phyloP scores from a whole-genome alignment of 2,888 invertebrate genomes.

The Allacma fusca region DNA sequence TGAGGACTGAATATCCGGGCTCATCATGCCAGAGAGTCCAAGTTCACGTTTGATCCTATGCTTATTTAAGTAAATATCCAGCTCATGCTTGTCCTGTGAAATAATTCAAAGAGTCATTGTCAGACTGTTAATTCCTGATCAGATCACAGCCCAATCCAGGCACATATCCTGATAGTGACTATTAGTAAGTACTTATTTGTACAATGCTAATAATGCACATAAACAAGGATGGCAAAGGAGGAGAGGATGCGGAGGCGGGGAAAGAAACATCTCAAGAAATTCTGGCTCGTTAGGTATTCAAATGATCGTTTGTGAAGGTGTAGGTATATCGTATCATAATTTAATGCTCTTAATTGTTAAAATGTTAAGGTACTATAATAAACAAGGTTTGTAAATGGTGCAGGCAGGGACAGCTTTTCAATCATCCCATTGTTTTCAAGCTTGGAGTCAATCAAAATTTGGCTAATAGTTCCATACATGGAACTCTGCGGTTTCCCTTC shows the following conservation, averaged over 20 bases:
- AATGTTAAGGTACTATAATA: background rate
- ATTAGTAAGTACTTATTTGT: background rate
- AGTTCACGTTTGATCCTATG: constrained; percentile 54
- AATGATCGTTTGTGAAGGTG: background rate
- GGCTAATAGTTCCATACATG: constrained; percentile 35
- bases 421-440: constrained; percentile 14
- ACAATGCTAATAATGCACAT: background rate
- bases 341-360: constrained; percentile 9
- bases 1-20: constrained; percentile 42
- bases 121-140: too few relatives aligned
- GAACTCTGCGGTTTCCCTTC: constrained; percentile 8
- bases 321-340: background rate
- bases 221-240: background rate
- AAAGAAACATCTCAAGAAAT: background rate
- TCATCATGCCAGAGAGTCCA: constrained; percentile 39
- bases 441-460: constrained; percentile 33
- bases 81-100: constrained; percentile 58
- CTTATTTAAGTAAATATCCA: constrained; percentile 60
- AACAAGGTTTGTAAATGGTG: background rate
- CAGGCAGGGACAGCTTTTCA: constrained; percentile 12
- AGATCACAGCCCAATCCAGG: too few relatives aligned
- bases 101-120: background rate
- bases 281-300: constrained; percentile 10
- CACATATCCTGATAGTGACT: too few relatives aligned
- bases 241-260: background rate